Conservation (phyloP, 1,140 invertebrate genomes). For the Meteorus sp. region DNA sequence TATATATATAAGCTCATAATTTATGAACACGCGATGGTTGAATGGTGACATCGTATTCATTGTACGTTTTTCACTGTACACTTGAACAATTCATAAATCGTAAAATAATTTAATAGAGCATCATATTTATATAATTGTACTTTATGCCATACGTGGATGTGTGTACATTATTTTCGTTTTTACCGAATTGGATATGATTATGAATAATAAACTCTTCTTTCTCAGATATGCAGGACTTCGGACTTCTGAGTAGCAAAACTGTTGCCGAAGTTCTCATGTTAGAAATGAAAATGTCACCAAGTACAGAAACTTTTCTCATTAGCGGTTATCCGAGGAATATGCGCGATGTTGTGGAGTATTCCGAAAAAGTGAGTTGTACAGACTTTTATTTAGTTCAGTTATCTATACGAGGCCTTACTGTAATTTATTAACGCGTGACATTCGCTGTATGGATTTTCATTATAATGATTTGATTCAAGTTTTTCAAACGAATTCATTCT, state of each 20-base stretch:
- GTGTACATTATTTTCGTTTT: no score
- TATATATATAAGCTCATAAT: neutral
- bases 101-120: no score
- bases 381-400: slow-evolving; percentile 2
- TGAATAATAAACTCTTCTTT: neutral
- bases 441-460: neutral
- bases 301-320: slow-evolving; percentile 89
- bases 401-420: neutral
- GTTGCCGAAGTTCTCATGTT: slow-evolving; percentile 88
- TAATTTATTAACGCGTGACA: no score
- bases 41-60: neutral
- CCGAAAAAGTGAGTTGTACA: slow-evolving; percentile 73
- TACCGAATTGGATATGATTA: no score
- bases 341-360: slow-evolving; percentile 87
- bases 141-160: no score
- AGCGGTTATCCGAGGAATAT: slow-evolving; percentile 94
- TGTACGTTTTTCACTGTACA: neutral
- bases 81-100: slow-evolving; percentile 6
- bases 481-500: no score
- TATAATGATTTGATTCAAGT: no score
- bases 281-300: slow-evolving; percentile 90
- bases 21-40: neutral
- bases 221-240: slow-evolving; percentile 83
- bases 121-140: no score
- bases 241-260: slow-evolving; percentile 79